Evolutionary conservation across 2,113 vertebrate species (phyloP).

Genomic region (Sorex araneus): DNA sequence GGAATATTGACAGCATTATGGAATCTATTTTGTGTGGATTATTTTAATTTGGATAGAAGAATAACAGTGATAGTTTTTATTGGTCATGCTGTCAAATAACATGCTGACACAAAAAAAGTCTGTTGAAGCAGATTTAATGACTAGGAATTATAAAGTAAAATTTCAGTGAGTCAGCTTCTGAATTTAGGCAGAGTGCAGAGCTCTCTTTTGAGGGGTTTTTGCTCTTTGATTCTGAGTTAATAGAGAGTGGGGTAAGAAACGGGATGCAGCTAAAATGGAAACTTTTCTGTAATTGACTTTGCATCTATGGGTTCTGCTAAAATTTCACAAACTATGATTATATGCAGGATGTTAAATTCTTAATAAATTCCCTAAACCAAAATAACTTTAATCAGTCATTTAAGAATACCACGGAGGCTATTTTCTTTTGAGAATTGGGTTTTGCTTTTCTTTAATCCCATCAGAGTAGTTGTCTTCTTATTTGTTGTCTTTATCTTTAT

Average conservation of each 20-base stretch:
- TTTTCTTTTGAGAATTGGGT: neutral
- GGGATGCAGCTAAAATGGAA: neutral
- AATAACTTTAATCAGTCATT: constrained; percentile 63
- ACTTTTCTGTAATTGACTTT: constrained; percentile 21
- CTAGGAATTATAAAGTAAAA: constrained; percentile 45
- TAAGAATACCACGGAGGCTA: constrained; percentile 54
- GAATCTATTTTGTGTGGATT: neutral
- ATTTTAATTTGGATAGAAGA: constrained; percentile 47
- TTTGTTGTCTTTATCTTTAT: neutral
- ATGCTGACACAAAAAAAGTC: constrained; percentile 50
- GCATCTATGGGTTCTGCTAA: constrained; percentile 26
- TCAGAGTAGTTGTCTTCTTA: constrained; percentile 15
- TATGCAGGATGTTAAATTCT: constrained; percentile 44
- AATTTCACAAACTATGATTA: constrained; percentile 37
- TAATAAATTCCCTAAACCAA: constrained; percentile 41
- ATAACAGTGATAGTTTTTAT: neutral
- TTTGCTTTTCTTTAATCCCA: constrained; percentile 19
- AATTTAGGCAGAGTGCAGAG: neutral
- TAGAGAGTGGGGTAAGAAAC: neutral
- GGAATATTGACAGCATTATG: constrained; percentile 8
- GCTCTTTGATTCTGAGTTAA: neutral
- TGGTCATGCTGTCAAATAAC: constrained; percentile 18
- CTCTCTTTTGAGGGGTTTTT: constrained; percentile 57
- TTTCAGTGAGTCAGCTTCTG: constrained; percentile 55
- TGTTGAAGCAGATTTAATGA: constrained; percentile 59